Evolutionary conservation across 2,888 invertebrate genomes (phyloP).

Genomic region (Apodemia mormo): DNA sequence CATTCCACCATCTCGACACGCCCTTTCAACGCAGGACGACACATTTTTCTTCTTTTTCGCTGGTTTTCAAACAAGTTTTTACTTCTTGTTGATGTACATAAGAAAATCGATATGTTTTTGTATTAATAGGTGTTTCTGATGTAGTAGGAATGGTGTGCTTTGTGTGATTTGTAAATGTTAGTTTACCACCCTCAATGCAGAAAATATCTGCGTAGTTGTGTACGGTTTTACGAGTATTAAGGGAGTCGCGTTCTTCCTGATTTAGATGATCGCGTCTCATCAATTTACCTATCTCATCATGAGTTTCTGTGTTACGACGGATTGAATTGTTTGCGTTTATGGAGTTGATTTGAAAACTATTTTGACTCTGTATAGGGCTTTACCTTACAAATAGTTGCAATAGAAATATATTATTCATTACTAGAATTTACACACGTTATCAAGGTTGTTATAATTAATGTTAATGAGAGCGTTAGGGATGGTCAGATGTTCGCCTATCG

Average conservation of each 20-base stretch:
- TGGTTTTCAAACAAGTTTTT: constrained; percentile 19
- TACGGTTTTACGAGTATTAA: constrained; percentile 36
- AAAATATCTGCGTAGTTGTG: constrained; percentile 37
- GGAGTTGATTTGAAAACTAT: not conserved
- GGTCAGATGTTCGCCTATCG: constrained; percentile 33
- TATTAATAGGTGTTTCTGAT: constrained; percentile 41
- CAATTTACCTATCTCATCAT: not conserved
- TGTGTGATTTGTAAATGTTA: constrained; percentile 41
- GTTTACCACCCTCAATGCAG: constrained; percentile 33
- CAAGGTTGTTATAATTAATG: constrained; percentile 34
- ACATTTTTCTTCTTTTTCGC: too few relatives aligned
- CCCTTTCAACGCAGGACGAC: too few relatives aligned
- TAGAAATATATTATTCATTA: not conserved
- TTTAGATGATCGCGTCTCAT: constrained; percentile 33
- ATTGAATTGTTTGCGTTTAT: not conserved
- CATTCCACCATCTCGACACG: too few relatives aligned
- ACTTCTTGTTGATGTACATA: constrained; percentile 43
- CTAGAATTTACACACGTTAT: constrained; percentile 34
- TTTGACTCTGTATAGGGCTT: not conserved
- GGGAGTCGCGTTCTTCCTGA: constrained; percentile 33
- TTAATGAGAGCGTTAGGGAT: constrained; percentile 39
- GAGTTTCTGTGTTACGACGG: not conserved
- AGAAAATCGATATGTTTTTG: constrained; percentile 45
- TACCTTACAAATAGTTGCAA: not conserved
- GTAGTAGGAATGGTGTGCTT: constrained; percentile 42